Conservation (phyloP, 2,888 invertebrate species). For the Aplocera efformata region DNA sequence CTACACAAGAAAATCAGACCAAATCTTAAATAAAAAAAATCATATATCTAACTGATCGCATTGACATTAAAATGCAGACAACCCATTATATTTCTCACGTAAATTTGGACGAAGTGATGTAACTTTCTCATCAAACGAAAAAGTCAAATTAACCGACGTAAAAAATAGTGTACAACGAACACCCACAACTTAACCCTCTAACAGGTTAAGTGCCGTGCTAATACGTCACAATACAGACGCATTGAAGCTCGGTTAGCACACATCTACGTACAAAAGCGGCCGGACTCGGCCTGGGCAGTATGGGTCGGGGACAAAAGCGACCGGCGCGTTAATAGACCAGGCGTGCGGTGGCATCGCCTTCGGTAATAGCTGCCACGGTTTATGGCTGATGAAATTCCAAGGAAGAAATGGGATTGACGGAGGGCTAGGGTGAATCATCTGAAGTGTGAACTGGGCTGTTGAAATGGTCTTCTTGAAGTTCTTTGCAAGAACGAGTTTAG, state of each 20-base stretch:
- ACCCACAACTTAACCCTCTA: conserved; percentile 58
- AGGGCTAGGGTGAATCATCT: too few relatives aligned
- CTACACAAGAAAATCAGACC: too few relatives aligned
- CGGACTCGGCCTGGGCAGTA: conserved; percentile 30
- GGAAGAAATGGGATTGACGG: too few relatives aligned
- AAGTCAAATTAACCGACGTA: background rate
- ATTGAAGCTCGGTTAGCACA: conserved; percentile 55
- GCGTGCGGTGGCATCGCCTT: conserved; percentile 44
- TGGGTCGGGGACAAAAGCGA: conserved; percentile 35
- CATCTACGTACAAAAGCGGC: conserved; percentile 47
- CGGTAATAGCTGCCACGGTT: conserved; percentile 36
- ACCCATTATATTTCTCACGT: too few relatives aligned
- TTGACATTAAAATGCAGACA: too few relatives aligned
- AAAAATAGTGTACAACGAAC: conserved; percentile 29
- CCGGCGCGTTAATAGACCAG: conserved; percentile 54
- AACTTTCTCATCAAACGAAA: background rate
- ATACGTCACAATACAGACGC: conserved; percentile 48
- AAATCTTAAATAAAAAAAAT: too few relatives aligned
- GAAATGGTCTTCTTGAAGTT: too few relatives aligned
- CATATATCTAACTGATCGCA: too few relatives aligned
- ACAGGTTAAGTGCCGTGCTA: conserved; percentile 68
- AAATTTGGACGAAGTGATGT: too few relatives aligned
- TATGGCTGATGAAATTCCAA: conserved; percentile 10
- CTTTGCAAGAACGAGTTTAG: too few relatives aligned
- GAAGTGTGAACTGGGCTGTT: too few relatives aligned